Evolutionary conservation across 2,797 vertebrate species (phyloP).

Genomic region (Sebastes oblongus): DNA sequence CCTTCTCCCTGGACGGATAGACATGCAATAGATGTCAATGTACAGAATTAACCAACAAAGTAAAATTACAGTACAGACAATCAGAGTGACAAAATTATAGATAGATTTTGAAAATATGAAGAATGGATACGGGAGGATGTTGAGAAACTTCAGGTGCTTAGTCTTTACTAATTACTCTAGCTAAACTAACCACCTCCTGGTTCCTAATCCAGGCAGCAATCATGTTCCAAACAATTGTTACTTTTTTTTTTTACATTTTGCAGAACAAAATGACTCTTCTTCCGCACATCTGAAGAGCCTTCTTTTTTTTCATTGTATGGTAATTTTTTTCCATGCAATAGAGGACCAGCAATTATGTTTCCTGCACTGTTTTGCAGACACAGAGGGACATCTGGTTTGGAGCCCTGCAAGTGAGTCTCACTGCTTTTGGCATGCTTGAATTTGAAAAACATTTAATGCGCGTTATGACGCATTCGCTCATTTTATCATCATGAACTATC

Average conservation of each 20-base stretch:
- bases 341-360: not conserved
- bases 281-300: not conserved
- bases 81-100: not conserved
- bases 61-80: not conserved
- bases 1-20: not conserved
- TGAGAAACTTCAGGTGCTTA: not conserved
- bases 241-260: not conserved
- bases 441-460: not conserved
- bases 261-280: not conserved
- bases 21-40: not conserved
- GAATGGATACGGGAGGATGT: not conserved
- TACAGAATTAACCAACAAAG: not conserved
- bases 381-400: not conserved
- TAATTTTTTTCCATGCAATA: not conserved
- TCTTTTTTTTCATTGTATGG: not conserved
- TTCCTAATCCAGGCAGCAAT: not conserved
- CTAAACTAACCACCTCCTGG: not conserved
- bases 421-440: not conserved
- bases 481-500: not conserved
- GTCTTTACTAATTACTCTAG: not conserved
- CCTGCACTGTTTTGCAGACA: not conserved
- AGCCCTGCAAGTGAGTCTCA: not conserved
- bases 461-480: not conserved
- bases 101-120: not conserved
- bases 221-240: not conserved